phyloP scores from a whole-genome alignment of 2,113 vertebrate species.

The Cisticola juncidis region DNA sequence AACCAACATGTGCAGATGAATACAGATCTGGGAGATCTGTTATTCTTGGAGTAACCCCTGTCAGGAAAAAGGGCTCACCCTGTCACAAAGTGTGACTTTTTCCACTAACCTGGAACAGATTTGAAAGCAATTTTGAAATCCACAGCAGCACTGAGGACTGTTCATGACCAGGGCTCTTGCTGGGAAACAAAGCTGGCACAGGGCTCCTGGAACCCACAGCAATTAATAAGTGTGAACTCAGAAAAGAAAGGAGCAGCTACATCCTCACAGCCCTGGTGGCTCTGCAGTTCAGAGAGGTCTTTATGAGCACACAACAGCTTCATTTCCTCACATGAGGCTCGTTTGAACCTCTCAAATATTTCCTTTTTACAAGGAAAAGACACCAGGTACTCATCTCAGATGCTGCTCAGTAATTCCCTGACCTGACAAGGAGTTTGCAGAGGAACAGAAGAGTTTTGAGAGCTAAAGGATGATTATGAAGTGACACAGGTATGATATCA shows the following conservation, averaged over 20 bases:
- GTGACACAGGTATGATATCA: neutral
- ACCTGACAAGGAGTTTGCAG: neutral
- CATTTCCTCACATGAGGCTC: neutral
- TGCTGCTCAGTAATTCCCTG: neutral
- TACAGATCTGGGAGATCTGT: conserved; percentile 6
- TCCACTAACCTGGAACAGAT: neutral
- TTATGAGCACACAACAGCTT: neutral
- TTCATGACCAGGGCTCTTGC: neutral
- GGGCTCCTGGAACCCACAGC: neutral
- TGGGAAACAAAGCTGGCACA: neutral
- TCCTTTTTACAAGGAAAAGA: neutral
- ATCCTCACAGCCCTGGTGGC: neutral
- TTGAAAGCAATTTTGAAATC: neutral
- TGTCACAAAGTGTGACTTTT: neutral
- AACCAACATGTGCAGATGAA: conserved; percentile 13
- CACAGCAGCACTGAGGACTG: neutral
- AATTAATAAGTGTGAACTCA: conserved; percentile 32
- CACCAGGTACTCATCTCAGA: neutral
- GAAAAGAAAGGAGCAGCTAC: neutral
- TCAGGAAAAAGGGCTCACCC: neutral
- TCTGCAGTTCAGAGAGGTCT: neutral
- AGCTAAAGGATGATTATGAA: neutral
- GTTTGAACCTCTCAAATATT: neutral
- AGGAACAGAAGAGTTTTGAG: no score
- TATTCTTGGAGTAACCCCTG: neutral